These are phyloP conservation scores for Ophion costatus DNA, from an alignment of 2,888 invertebrate species.

Conservation along the genomic window DNA sequence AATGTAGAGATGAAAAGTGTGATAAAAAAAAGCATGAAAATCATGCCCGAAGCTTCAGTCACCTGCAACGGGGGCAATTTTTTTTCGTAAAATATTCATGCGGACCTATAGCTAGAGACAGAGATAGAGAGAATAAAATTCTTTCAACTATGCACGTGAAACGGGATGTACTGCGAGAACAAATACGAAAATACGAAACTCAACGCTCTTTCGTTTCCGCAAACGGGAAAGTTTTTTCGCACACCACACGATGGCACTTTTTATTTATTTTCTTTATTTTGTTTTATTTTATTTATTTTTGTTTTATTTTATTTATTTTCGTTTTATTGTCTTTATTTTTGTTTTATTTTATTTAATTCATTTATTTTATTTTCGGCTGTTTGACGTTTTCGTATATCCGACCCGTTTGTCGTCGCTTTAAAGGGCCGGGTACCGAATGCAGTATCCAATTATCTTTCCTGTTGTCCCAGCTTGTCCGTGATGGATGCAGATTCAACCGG, in stretches of 20 bases:
- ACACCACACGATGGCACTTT: neutral
- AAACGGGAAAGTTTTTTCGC: slow-evolving; percentile 33
- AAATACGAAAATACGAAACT: slow-evolving; percentile 30
- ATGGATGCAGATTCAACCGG: too few relatives aligned
- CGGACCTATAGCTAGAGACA: slow-evolving; percentile 1
- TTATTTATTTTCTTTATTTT: slow-evolving; percentile 38
- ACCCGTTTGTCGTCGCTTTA: too few relatives aligned
- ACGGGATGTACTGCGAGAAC: slow-evolving; percentile 20
- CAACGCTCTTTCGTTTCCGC: slow-evolving; percentile 56
- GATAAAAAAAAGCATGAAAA: slow-evolving; percentile 19
- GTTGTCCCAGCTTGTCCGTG: too few relatives aligned
- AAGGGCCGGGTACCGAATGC: too few relatives aligned
- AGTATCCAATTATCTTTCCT: neutral
- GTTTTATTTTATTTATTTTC: too few relatives aligned
- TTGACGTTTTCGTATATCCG: too few relatives aligned
- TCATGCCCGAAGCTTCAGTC: slow-evolving; percentile 8
- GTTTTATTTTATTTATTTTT: neutral
- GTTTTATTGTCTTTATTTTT: too few relatives aligned
- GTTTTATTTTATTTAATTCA: too few relatives aligned
- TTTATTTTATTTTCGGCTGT: too few relatives aligned
- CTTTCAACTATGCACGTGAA: slow-evolving; percentile 37
- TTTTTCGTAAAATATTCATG: slow-evolving; percentile 50
- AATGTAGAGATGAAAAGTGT: neutral
- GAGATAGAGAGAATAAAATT: slow-evolving; percentile 29
- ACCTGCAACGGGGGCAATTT: slow-evolving; percentile 34